These are phyloP conservation scores for Panonychus citri DNA, from an alignment of 1,140 invertebrate species.

Conservation along the genomic window DNA sequence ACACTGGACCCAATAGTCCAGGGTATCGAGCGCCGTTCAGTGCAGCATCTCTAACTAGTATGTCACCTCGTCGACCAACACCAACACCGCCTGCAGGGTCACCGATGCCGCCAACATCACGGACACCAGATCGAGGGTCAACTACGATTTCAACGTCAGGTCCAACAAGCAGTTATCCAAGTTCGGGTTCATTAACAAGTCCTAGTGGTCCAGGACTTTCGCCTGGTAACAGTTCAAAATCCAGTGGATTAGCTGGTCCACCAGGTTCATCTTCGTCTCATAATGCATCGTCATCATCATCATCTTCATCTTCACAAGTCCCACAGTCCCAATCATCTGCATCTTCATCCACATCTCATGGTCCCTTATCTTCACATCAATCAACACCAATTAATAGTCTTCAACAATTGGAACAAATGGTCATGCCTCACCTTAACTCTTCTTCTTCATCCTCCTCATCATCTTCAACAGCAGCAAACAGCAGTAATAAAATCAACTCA, in stretches of 20 bases:
- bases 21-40: conserved; percentile 51
- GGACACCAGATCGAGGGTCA: conserved; percentile 19
- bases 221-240: conserved; percentile 8
- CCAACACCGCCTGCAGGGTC: conserved; percentile 44
- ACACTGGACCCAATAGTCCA: conserved; percentile 28
- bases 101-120: conserved; percentile 32
- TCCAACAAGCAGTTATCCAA: conserved; percentile 22
- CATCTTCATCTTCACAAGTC: too few species aligned
- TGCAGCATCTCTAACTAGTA: conserved; percentile 16
- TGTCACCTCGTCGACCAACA: conserved; percentile 24
- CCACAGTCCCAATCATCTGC: too few species aligned
- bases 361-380: too few species aligned
- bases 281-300: background rate
- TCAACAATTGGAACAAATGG: conserved; percentile 79
- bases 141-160: conserved; percentile 28
- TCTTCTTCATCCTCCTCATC: background rate
- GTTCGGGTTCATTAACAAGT: conserved; percentile 15
- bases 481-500: conserved; percentile 2
- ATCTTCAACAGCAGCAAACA: background rate
- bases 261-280: too few species aligned
- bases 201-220: conserved; percentile 13
- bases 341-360: background rate
- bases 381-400: conserved; percentile 35
- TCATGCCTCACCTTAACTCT: conserved; percentile 36
- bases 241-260: too few species aligned